phyloP scores from a whole-genome alignment of 2,113 vertebrate genomes.

The Mesitornis unicolor region DNA sequence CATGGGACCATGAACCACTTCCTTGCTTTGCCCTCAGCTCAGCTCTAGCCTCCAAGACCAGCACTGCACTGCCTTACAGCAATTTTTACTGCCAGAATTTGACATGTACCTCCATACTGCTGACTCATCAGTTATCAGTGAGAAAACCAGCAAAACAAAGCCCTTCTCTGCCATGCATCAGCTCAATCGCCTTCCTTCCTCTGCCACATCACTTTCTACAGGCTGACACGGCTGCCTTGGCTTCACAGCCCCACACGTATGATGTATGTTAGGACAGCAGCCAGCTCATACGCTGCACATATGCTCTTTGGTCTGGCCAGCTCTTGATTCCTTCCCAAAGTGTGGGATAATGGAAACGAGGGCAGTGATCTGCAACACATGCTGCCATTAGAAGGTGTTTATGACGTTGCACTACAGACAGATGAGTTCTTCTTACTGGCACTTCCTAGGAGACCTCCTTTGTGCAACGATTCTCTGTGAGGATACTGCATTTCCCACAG shows the following conservation, averaged over 20 bases:
- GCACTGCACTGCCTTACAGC: fast-evolving
- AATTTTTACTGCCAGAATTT: not conserved
- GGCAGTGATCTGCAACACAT: not conserved
- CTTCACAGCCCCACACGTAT: not conserved
- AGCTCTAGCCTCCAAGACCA: not conserved
- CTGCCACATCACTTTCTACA: not conserved
- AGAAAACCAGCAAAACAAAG: not conserved
- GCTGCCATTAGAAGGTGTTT: constrained; percentile 17
- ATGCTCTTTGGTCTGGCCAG: not conserved
- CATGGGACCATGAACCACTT: not conserved
- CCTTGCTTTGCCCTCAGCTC: not conserved
- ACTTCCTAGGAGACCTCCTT: constrained; percentile 17
- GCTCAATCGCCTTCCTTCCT: not conserved
- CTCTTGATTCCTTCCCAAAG: not conserved
- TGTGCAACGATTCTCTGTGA: not conserved
- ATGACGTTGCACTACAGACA: not conserved
- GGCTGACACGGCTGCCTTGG: not conserved
- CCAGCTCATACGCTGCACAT: not conserved
- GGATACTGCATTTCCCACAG: not conserved
- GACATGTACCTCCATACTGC: not conserved
- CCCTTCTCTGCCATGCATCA: not conserved
- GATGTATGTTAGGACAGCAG: not conserved
- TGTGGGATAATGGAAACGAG: not conserved
- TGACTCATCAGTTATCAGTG: not conserved
- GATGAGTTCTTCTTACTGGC: not conserved